Percentiles rank a stretch among this genome's conserved stretches.
phyloP scores from a whole-genome alignment of 2,888 invertebrate genomes.

The Mimas tiliae region DNA sequence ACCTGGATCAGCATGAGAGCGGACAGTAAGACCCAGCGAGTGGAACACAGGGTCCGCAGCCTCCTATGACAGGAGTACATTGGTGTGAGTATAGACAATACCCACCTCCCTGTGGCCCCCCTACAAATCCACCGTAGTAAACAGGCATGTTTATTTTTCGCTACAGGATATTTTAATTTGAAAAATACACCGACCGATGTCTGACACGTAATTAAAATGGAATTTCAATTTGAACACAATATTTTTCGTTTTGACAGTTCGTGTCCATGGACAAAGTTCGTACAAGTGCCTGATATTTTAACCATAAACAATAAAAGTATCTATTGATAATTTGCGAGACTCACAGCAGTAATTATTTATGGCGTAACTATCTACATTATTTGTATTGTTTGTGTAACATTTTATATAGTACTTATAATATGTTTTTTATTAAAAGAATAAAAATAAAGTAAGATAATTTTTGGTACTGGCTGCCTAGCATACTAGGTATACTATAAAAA shows the following conservation, averaged over 20 bases:
- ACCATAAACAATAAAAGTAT: background rate
- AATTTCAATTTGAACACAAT: background rate
- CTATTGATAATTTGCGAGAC: too few relatives aligned
- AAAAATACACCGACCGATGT: background rate
- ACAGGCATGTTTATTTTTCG: slow-evolving; percentile 56
- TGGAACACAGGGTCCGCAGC: slow-evolving; percentile 54
- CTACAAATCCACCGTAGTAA: slow-evolving; percentile 71
- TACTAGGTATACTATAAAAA: background rate
- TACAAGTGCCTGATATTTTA: background rate
- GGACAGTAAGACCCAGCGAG: slow-evolving; percentile 55
- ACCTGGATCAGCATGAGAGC: slow-evolving; percentile 49
- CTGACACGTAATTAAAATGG: background rate
- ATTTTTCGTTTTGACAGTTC: background rate
- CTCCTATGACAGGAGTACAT: slow-evolving; percentile 52
- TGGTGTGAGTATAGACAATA: slow-evolving; percentile 61
- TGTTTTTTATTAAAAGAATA: too few relatives aligned
- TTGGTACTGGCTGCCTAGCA: background rate
- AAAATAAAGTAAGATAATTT: too few relatives aligned
- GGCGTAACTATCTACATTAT: too few relatives aligned
- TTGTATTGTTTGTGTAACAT: too few relatives aligned
- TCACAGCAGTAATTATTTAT: too few relatives aligned
- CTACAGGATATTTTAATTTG: slow-evolving; percentile 25
- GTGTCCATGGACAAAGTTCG: too few relatives aligned
- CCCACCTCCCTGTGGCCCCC: slow-evolving; percentile 68
- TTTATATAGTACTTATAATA: too few relatives aligned